Evolutionary conservation across 2,888 invertebrate genomes (phyloP), one percentile per base, ranked within the genome.

Genomic region (Sarcophaga caerulescens): DNA sequence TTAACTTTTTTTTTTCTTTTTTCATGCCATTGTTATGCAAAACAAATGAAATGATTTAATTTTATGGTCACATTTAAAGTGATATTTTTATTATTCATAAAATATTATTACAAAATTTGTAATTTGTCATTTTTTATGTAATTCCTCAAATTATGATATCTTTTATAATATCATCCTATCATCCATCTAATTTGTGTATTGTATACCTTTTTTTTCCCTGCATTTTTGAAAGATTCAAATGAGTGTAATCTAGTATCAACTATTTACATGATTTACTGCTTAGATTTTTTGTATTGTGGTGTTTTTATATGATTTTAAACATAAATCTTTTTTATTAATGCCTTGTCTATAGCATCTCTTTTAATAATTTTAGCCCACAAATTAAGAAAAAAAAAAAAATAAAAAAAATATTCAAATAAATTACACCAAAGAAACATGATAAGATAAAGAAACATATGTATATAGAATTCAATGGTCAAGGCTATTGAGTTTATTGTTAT

Each of bases 381-480:
- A 79, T 82, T 75, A 79, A 75, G 63, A 69, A 75, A 65, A 70
- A 63, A 65, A 44, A 63, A 68, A 57, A 52, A 19, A 6, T 45
- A 3, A 25, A 35, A 59, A 68, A 79, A 65, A 65, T 74, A 75
- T 84, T 84, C 59, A 79, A 73, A 78, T 68, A 35, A 35, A 35
- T 35, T 35, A 10, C 35, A 35, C 35, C 35, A 35, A 35, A 35
- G 35, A 35, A 35, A 35, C 35, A 35, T 2, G 35, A 35, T 35
- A 35, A 35, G 35, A 35, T 65, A 10, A 45, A 77, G 12, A 69
- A 59, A 65, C 65, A 73, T 45, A 19, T 69, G 45, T 21, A 69
- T 74, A 57, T 66, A 79, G 65, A 81, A 74, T 71, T 78, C 19
- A 78, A 82, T 82, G 82, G 78, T 79, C 81, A 85, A 82, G 85